Evolutionary conservation across 2,888 invertebrate genomes (phyloP), one percentile per base, ranked within the genome.

Genomic region (Priapulus caudatus): DNA sequence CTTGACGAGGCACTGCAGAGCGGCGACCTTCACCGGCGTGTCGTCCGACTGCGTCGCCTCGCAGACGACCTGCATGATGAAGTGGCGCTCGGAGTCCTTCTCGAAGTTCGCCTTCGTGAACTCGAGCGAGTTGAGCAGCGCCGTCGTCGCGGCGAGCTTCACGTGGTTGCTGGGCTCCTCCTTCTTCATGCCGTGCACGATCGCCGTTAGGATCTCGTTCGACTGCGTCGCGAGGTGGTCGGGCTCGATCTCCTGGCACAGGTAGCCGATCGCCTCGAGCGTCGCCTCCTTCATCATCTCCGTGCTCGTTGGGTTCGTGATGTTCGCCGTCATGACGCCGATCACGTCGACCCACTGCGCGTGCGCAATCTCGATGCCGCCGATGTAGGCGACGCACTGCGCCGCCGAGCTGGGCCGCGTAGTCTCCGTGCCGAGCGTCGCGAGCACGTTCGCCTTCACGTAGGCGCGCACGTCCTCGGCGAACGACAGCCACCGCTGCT

Each of bases 1-100:
- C 78, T 92, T 93, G 58, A 89, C 98, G 67, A 99, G 79, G 75
- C 98, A 98, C 71, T 99, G 97, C 52, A 99, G 77, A 2, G 98
- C 93, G 5, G 93, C 92, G 16, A 98, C 97, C 75, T 85, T 82
- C 47, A 98, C 89, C 73, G 57, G 56, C 54, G 86, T 83, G 67
- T 95, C 90, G 49, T 78, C 74, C 3, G 88, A 90, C 72, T 97
- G 97, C 1, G 98, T 98, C 2, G 97, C 91, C 75, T 97, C 93
- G 76, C 98, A 99, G 4, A 98, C 95, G 50, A 93, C 92, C 76
- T 98, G 93, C 98, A 98, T 99, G 52, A 99, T 97, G 70, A 91
- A 93, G 74, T 98, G 92, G 59, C 98, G 79, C 74, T 99, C 98
- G 53, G 84, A 81, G 72, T 95, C 93, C 69, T 88, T 89, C 63